These are phyloP conservation scores for Phorcus lineatus DNA, from an alignment of 2,888 invertebrate species.

Conservation along the genomic window DNA sequence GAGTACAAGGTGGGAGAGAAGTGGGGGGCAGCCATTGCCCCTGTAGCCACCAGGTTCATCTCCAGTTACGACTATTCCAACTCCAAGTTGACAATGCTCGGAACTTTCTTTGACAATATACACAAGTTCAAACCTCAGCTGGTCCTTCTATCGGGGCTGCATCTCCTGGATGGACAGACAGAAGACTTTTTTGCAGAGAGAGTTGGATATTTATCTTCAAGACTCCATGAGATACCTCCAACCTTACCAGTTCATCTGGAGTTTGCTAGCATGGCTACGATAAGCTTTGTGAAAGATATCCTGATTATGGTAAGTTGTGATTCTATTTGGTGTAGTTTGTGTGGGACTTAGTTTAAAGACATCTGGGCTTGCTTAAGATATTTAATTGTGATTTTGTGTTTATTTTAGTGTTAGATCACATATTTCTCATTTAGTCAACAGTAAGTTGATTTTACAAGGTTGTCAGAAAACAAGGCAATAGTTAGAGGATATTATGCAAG, in stretches of 20 bases:
- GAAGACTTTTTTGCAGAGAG: conserved; percentile 52
- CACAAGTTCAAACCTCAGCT: conserved; percentile 74
- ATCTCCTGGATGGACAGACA: conserved; percentile 74
- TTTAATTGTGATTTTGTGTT: no score
- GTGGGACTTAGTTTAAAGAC: background rate
- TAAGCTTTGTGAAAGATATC: conserved; percentile 69
- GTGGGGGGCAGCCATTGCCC: conserved; percentile 73
- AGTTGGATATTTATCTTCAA: conserved; percentile 66
- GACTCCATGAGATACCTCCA: conserved; percentile 70
- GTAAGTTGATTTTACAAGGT: no score
- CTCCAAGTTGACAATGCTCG: conserved; percentile 62
- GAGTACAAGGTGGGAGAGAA: conserved; percentile 76
- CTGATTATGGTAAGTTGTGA: conserved; percentile 68
- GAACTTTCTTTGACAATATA: conserved; percentile 75
- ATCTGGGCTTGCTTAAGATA: no score
- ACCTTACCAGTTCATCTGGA: conserved; percentile 76
- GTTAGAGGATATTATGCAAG: no score
- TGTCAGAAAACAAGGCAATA: no score
- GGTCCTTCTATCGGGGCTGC: conserved; percentile 75
- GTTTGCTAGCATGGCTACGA: conserved; percentile 76
- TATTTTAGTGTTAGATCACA: no score
- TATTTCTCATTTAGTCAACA: no score
- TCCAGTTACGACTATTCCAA: conserved; percentile 76
- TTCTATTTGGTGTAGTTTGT: background rate
- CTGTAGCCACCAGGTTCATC: conserved; percentile 76